A percentile compares a stretch with the other conserved stretches of the same genome.
Evolutionary conservation across 1,140 invertebrate species (phyloP).

Genomic region (Nephila pilipes): DNA sequence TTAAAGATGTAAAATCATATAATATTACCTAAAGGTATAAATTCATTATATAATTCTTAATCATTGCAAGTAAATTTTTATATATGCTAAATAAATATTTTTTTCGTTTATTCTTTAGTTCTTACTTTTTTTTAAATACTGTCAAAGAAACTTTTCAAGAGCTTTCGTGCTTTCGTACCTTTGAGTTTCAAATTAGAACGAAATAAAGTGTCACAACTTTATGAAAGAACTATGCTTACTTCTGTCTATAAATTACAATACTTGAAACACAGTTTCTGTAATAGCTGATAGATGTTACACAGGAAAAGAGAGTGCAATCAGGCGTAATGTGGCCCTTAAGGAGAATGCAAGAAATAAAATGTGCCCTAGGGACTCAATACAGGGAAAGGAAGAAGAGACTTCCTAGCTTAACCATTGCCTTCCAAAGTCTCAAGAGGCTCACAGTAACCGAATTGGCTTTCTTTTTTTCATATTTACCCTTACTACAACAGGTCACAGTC

Average conservation of each 20-base stretch:
- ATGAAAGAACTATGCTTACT: neutral
- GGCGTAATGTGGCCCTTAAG: constrained; percentile 8
- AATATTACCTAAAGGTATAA: no score
- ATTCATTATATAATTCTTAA: no score
- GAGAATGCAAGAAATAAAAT: constrained; percentile 28
- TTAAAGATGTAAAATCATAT: no score
- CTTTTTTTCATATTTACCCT: constrained; percentile 45
- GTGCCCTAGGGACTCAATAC: neutral
- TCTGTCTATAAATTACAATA: neutral
- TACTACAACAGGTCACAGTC: constrained; percentile 9
- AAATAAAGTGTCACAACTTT: neutral
- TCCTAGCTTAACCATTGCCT: neutral
- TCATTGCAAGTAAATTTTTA: no score
- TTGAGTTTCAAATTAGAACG: neutral
- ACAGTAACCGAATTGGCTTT: neutral
- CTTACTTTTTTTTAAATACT: no score
- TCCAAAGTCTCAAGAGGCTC: neutral
- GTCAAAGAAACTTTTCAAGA: neutral
- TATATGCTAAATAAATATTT: no score
- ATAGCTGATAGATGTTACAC: neutral
- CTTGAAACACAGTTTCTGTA: neutral
- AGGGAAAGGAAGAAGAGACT: neutral
- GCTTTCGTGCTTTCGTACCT: neutral
- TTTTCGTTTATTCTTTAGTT: no score
- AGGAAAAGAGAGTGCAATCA: constrained; percentile 1